Conservation (phyloP, 2,113 vertebrate genomes). For the Periophthalmodon schlosseri region DNA sequence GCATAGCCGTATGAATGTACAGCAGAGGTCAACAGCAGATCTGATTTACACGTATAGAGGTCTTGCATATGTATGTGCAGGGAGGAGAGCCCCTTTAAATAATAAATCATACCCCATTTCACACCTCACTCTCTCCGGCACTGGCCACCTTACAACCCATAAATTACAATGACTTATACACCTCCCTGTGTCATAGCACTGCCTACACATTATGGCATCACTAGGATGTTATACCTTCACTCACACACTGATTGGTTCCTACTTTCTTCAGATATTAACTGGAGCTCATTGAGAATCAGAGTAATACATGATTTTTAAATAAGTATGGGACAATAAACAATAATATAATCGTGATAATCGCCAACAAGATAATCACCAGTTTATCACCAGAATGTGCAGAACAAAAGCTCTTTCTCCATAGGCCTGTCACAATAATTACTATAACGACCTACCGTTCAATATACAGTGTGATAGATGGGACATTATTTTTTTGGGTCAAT, state of each 20-base stretch:
- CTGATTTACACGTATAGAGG: not conserved
- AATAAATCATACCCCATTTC: conserved; percentile 10
- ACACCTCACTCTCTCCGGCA: not conserved
- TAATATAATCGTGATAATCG: too few species aligned
- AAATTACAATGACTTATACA: not conserved
- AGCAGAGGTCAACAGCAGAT: not conserved
- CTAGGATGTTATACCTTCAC: not conserved
- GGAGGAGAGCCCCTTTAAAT: conserved; percentile 2
- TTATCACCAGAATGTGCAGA: too few species aligned
- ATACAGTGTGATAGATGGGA: too few species aligned
- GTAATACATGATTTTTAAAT: not conserved
- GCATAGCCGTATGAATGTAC: not conserved
- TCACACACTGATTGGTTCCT: not conserved
- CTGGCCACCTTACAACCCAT: not conserved
- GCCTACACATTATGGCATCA: not conserved
- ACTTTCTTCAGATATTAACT: not conserved
- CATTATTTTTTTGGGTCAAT: too few species aligned
- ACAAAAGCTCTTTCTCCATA: too few species aligned
- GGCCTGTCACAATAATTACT: too few species aligned
- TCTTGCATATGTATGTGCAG: not conserved
- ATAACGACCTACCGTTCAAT: too few species aligned
- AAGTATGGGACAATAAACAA: too few species aligned
- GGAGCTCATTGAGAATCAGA: not conserved
- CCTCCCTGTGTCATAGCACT: conserved; percentile 2
- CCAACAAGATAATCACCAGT: too few species aligned